These are phyloP conservation scores for Pipistrellus pipistrellus DNA, from an alignment of 2,797 vertebrate genomes.

Conservation along the genomic window DNA sequence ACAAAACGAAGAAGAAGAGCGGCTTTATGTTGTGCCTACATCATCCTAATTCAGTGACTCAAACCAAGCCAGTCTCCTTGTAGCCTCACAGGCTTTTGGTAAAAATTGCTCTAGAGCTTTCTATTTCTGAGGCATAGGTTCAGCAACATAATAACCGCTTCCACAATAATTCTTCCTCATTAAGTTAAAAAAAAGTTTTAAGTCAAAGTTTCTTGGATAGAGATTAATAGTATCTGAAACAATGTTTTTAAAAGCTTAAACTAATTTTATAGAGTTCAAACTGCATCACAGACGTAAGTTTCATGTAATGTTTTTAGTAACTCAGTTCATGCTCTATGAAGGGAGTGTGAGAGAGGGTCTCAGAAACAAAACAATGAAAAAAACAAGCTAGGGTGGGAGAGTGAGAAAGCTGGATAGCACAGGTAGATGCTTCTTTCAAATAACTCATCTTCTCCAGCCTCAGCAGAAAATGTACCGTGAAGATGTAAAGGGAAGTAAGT, in stretches of 20 bases:
- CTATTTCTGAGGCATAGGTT: not conserved
- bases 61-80: not conserved
- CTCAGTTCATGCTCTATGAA: not conserved
- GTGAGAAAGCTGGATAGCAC: fast-evolving
- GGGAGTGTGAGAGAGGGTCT: not conserved
- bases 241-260: not conserved
- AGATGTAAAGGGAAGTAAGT: not conserved
- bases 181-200: not conserved
- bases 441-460: not conserved
- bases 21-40: not conserved
- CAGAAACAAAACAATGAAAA: not conserved
- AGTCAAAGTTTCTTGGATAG: slow-evolving; percentile 49
- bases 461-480: not conserved
- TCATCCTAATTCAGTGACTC: not conserved
- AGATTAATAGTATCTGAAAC: slow-evolving; percentile 34
- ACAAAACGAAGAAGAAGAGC: not conserved
- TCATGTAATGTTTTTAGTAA: not conserved
- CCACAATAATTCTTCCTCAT: slow-evolving; percentile 29
- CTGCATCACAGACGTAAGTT: not conserved
- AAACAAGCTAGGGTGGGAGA: not conserved
- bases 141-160: not conserved
- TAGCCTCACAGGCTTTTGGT: not conserved
- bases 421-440: not conserved
- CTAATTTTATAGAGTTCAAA: not conserved
- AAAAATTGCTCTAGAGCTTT: not conserved